Conservation (phyloP, 2,113 vertebrate species). For the Tachuris rubrigastra region DNA sequence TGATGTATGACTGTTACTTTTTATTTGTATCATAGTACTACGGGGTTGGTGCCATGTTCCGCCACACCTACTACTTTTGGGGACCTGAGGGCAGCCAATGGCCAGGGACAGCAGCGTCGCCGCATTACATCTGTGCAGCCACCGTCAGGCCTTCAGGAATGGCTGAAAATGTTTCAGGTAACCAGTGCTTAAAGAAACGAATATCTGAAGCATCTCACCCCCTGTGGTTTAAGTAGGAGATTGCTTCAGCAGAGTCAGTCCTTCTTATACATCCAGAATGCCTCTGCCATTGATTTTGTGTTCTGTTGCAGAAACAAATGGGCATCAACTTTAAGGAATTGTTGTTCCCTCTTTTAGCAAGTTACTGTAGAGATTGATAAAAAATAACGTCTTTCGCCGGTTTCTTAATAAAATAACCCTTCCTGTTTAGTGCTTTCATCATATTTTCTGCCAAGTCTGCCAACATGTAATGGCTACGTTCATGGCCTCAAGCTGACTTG, state of each 20-base stretch:
- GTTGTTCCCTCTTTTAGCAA: background rate
- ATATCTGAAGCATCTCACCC: background rate
- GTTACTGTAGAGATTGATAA: background rate
- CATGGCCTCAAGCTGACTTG: background rate
- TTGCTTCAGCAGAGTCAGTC: background rate
- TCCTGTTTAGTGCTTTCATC: background rate
- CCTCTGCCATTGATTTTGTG: background rate
- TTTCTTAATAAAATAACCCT: background rate
- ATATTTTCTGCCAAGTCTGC: background rate
- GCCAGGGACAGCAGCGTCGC: slow-evolving; percentile 94
- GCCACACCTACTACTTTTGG: slow-evolving; percentile 97
- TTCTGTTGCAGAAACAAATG: background rate
- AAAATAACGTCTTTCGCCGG: background rate
- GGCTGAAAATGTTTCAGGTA: slow-evolving; percentile 99
- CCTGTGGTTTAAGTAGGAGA: background rate
- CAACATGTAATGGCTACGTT: background rate
- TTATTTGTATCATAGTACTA: slow-evolving; percentile 78
- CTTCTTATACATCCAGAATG: background rate
- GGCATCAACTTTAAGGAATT: background rate
- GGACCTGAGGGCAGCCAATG: slow-evolving; percentile 94
- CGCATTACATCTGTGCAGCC: slow-evolving; percentile 96
- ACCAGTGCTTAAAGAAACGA: background rate
- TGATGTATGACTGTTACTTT: background rate
- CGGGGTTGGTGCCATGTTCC: slow-evolving; percentile 95
- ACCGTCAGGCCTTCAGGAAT: slow-evolving; percentile 95